These are phyloP conservation scores for Stomorhina lunata DNA, from an alignment of 2,888 invertebrate genomes.

Conservation along the genomic window DNA sequence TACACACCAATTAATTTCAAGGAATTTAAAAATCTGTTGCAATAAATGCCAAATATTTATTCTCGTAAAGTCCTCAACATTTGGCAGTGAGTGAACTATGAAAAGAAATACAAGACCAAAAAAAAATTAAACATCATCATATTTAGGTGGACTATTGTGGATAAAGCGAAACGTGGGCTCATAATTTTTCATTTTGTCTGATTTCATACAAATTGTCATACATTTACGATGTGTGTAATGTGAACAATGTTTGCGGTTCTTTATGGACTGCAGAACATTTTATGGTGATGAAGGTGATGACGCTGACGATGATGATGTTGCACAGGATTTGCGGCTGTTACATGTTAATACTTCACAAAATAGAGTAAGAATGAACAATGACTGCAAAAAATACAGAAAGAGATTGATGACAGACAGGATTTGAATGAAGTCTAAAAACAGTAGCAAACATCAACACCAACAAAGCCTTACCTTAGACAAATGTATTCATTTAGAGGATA, in stretches of 20 bases:
- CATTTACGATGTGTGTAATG: not conserved
- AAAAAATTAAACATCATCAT: not conserved
- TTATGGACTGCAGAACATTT: not conserved
- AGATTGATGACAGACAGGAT: constrained; percentile 32
- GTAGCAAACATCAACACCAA: not conserved
- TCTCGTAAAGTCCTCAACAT: no score
- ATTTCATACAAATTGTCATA: constrained; percentile 36
- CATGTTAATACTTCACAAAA: constrained; percentile 6
- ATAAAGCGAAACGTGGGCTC: not conserved
- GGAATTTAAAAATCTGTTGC: no score
- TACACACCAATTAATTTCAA: no score
- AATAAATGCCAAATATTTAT: no score
- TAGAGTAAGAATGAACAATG: not conserved
- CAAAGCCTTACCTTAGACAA: not conserved
- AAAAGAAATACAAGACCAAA: not conserved
- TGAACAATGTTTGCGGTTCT: not conserved
- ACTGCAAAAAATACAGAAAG: not conserved
- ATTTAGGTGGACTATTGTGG: constrained; percentile 20
- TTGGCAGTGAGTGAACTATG: not conserved
- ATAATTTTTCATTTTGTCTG: constrained; percentile 46
- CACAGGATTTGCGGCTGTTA: constrained; percentile 4
- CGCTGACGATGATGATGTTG: constrained; percentile 16
- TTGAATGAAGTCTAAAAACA: constrained; percentile 6
- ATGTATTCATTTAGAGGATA: not conserved
- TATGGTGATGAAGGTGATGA: constrained; percentile 29